Percentiles rank a stretch among this genome's conserved stretches.
Conservation (phyloP, 2,797 vertebrate species). For the Echeneis naucrates region DNA sequence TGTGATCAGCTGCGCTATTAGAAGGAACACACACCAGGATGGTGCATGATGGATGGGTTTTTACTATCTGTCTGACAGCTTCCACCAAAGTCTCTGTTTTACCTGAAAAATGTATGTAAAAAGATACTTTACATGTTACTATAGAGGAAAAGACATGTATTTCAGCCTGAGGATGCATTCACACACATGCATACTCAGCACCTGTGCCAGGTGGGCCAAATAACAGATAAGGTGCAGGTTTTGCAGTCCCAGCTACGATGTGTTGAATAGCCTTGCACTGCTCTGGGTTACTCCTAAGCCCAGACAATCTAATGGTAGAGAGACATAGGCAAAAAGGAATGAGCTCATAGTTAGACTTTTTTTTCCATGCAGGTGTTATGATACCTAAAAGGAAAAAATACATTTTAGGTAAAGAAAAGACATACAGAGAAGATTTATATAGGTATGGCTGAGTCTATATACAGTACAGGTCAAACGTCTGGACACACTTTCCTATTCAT, state of each 20-base stretch:
- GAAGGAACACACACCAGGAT: slow-evolving; percentile 91
- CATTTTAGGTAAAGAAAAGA: neutral
- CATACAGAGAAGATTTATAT: neutral
- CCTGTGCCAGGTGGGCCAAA: slow-evolving; percentile 93
- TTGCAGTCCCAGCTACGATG: slow-evolving; percentile 85
- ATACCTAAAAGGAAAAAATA: neutral
- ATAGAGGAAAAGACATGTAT: neutral
- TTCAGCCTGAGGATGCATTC: neutral
- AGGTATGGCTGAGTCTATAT: neutral
- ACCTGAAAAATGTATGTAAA: slow-evolving; percentile 56
- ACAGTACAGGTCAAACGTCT: no score
- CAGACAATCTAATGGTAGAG: slow-evolving; percentile 75
- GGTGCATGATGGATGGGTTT: slow-evolving; percentile 62
- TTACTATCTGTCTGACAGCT: slow-evolving; percentile 90
- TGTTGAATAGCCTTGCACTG: slow-evolving; percentile 85
- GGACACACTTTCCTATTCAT: no score
- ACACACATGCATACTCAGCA: neutral
- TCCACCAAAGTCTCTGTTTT: slow-evolving; percentile 92
- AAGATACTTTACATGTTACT: neutral
- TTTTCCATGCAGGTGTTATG: neutral
- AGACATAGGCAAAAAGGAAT: neutral
- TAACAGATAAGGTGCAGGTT: slow-evolving; percentile 91
- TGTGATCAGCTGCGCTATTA: slow-evolving; percentile 89
- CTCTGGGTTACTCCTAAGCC: slow-evolving; percentile 84
- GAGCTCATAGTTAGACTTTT: neutral